Evolutionary conservation across 2,113 vertebrate species (phyloP), one percentile per base, ranked within the genome.

Genomic region (Prunella himalayana): DNA sequence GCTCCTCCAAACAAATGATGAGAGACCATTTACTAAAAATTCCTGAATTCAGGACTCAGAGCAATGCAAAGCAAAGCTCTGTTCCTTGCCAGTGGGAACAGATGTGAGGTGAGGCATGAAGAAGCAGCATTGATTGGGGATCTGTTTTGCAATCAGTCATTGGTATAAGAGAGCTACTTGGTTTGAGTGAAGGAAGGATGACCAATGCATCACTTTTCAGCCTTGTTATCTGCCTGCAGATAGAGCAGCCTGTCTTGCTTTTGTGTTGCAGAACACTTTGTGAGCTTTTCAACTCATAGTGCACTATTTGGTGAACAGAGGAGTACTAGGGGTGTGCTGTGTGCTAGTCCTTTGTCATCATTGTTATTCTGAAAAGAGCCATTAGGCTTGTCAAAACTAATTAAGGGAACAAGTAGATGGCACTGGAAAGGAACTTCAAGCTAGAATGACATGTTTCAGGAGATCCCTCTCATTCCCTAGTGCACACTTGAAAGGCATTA

Each of bases 341-440:
- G 21, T 69, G 25, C 59, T 56, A 31, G 50, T 70, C 51, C 42
- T 79, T 73, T 91, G 44, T 86, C 25, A 5, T 69, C 19, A 6
- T 15, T 41, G 25, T 86, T 78, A 35, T 60, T 87, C 65, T 92
- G 82, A 84, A 95, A 92, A 96, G 54, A 95, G 31, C 54, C 60
- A 83, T 82, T 85, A 90, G 66, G 35, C 47, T 88, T 92, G 86
- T 96, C 94, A 96, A 94, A 97, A 81, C 66, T 95, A 94, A 90
- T 96, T 94, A 91, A 83, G 50, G 49, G 64, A 95, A 93, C 12
- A 81, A 91, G 33, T 63, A 85, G 57, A 78, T 95, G 77, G 56
- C 59, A 75, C 39, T 77, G 56, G 65, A 49, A 88, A 83, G 61
- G 42, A 97, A 79, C 44, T 54, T 86, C n/a, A 86, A 59, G 69